phyloP scores from a whole-genome alignment of 2,113 vertebrate genomes.

The Aptenodytes forsteri region DNA sequence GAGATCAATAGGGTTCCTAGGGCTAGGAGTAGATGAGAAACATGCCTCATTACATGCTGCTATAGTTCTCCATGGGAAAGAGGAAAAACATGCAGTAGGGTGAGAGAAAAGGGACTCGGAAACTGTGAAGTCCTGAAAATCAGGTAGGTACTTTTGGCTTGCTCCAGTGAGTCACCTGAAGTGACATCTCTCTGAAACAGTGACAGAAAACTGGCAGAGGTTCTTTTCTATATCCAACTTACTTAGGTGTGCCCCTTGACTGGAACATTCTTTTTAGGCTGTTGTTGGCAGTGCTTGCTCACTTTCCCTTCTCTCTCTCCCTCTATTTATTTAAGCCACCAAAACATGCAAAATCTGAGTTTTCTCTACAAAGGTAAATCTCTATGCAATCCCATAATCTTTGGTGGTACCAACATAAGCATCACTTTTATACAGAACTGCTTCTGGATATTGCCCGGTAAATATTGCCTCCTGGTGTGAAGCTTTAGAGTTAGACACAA shows the following conservation, averaged over 20 bases:
- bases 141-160: background rate
- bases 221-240: accelerated
- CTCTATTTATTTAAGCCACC: background rate
- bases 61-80: background rate
- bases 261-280: background rate
- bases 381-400: background rate
- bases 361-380: background rate
- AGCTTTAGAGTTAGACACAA: background rate
- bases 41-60: background rate
- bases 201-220: background rate
- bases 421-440: background rate
- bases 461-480: background rate
- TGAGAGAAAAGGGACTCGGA: background rate
- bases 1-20: slow-evolving; percentile 19
- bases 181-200: background rate
- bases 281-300: background rate
- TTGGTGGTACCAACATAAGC: background rate
- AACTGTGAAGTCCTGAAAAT: background rate
- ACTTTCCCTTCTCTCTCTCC: background rate
- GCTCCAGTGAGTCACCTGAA: background rate
- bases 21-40: slow-evolving; percentile 14
- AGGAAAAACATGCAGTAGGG: background rate
- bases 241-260: background rate
- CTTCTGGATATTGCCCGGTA: background rate
- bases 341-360: background rate